phyloP scores from a whole-genome alignment of 2,888 invertebrate species.

The Congeria kusceri region DNA sequence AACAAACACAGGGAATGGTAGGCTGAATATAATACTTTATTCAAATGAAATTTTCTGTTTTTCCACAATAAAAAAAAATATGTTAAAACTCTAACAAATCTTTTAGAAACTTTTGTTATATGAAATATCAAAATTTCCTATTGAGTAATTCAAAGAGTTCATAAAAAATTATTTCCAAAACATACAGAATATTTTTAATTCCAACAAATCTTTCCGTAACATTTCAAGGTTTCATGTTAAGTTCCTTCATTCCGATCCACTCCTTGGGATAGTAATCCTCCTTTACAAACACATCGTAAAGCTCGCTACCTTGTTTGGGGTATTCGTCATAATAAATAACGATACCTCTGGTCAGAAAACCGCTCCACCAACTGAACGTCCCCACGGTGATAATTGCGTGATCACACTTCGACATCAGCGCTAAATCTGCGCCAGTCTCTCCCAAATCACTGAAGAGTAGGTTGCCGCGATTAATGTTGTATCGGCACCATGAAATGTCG shows the following conservation, averaged over 20 bases:
- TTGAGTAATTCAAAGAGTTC: too few relatives aligned
- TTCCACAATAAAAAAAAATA: too few relatives aligned
- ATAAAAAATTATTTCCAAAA: too few relatives aligned
- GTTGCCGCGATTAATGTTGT: slow-evolving; percentile 35
- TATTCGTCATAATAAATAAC: slow-evolving; percentile 46
- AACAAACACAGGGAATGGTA: too few relatives aligned
- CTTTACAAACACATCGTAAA: slow-evolving; percentile 24
- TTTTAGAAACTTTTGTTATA: too few relatives aligned
- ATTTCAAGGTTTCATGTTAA: not conserved
- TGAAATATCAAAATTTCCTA: too few relatives aligned
- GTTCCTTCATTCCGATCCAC: slow-evolving; percentile 41
- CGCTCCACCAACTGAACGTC: slow-evolving; percentile 61
- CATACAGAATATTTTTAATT: not conserved
- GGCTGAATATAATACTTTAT: too few relatives aligned
- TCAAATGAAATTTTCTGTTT: too few relatives aligned
- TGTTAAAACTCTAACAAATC: too few relatives aligned
- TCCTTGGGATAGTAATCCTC: slow-evolving; percentile 33
- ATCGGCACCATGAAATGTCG: slow-evolving; percentile 51
- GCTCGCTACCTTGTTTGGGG: slow-evolving; percentile 35
- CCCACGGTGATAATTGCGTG: slow-evolving; percentile 53
- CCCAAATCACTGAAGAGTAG: slow-evolving; percentile 23
- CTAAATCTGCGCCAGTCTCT: slow-evolving; percentile 33
- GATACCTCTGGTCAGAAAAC: slow-evolving; percentile 43
- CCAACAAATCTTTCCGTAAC: not conserved
- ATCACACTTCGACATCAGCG: slow-evolving; percentile 37